Percentiles rank a stretch among this genome's conserved stretches.
Conservation (phyloP, 2,113 vertebrate species). For the Crocuta crocuta region DNA sequence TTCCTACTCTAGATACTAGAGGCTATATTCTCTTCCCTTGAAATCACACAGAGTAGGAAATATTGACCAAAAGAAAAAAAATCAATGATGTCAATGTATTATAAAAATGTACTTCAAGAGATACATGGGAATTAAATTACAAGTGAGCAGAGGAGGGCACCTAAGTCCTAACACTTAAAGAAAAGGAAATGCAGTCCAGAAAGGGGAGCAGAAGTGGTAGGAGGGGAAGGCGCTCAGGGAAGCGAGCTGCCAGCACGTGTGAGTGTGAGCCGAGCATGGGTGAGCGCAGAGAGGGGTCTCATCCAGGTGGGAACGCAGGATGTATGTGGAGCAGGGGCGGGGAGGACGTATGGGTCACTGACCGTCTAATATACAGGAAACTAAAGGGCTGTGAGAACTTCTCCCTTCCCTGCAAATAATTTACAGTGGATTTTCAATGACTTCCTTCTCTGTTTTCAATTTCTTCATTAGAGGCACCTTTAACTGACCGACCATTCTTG, state of each 20-base stretch:
- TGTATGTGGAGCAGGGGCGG: not conserved
- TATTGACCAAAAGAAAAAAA: not conserved
- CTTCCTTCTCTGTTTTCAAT: slow-evolving; percentile 31
- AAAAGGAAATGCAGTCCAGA: not conserved
- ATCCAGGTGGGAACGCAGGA: not conserved
- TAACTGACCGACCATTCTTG: not conserved
- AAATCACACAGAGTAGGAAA: not conserved
- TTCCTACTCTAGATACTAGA: not conserved
- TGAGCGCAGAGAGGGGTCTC: no score
- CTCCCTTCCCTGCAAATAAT: slow-evolving; percentile 60
- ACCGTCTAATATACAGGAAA: slow-evolving; percentile 53
- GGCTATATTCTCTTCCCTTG: not conserved
- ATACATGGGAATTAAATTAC: not conserved
- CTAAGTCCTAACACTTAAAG: not conserved
- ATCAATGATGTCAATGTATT: not conserved
- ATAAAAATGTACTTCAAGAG: not conserved
- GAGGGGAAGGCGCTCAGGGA: not conserved
- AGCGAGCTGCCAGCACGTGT: no score
- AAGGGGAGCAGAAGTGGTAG: not conserved
- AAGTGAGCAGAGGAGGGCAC: not conserved
- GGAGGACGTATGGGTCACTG: slow-evolving; percentile 45
- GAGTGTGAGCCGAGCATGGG: not conserved
- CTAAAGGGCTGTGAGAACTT: slow-evolving; percentile 52
- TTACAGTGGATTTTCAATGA: slow-evolving; percentile 55
- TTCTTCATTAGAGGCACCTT: not conserved